phyloP scores from a whole-genome alignment of 2,888 invertebrate genomes.

The Eupithecia exiguata region DNA sequence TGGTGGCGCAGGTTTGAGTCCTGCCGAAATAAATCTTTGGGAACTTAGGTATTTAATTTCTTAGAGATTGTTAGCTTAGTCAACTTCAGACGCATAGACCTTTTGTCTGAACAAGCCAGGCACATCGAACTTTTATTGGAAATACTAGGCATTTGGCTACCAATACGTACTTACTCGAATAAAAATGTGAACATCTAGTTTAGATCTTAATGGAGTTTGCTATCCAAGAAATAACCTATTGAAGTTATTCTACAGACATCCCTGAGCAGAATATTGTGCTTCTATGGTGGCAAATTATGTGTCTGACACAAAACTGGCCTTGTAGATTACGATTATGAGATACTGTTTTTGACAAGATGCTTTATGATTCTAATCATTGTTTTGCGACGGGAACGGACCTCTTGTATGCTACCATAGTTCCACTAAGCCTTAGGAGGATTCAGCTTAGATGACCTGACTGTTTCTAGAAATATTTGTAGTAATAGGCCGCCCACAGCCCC shows the following conservation, averaged over 20 bases:
- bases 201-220: not conserved
- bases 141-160: not conserved
- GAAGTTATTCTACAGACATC: not conserved
- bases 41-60: too few species aligned
- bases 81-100: not conserved
- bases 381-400: not conserved
- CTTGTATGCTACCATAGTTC: not conserved
- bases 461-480: constrained; percentile 10
- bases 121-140: not conserved
- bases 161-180: not conserved
- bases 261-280: not conserved
- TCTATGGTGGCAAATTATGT: not conserved
- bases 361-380: not conserved
- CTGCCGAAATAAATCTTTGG: too few species aligned
- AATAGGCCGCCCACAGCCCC: constrained; percentile 8
- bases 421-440: not conserved
- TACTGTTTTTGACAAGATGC: not conserved
- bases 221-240: not conserved
- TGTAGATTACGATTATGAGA: not conserved
- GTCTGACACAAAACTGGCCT: not conserved
- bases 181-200: not conserved
- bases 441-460: not conserved
- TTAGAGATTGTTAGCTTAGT: too few species aligned
- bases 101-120: not conserved
- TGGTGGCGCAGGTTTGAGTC: too few species aligned